phyloP scores from a whole-genome alignment of 2,113 vertebrate genomes.

The Calcarius ornatus region DNA sequence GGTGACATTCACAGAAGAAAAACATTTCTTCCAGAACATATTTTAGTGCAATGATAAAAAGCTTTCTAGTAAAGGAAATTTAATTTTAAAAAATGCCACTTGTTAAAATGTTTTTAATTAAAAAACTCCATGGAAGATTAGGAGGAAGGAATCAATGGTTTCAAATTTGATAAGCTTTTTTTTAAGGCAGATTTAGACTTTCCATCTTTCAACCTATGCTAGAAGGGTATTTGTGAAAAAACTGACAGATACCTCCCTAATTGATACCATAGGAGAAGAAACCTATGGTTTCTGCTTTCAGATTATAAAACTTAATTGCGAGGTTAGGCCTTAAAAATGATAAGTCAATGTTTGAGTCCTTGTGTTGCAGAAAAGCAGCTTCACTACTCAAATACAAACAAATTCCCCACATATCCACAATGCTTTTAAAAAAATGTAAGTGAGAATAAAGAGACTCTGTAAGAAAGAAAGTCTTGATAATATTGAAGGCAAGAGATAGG shows the following conservation, averaged over 20 bases:
- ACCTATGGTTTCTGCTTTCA: background rate
- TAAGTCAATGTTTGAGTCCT: background rate
- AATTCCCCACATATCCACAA: background rate
- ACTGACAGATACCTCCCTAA: background rate
- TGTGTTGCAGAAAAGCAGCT: background rate
- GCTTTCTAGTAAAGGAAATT: background rate
- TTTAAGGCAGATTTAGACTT: background rate
- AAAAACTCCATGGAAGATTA: background rate
- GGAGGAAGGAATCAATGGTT: background rate
- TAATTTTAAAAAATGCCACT: fast-evolving
- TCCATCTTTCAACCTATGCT: background rate
- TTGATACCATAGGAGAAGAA: background rate
- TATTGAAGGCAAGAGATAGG: background rate
- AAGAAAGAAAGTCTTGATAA: background rate
- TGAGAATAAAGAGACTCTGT: background rate
- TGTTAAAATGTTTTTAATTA: background rate
- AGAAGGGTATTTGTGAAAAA: background rate
- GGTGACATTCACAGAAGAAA: background rate
- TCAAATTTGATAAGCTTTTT: background rate
- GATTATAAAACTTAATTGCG: background rate
- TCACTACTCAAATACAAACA: background rate
- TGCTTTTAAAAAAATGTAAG: background rate
- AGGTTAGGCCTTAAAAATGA: background rate
- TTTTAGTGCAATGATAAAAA: background rate
- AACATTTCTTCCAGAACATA: background rate